Conservation (phyloP, 2,888 invertebrate genomes). For the Diloba caeruleocephala region DNA sequence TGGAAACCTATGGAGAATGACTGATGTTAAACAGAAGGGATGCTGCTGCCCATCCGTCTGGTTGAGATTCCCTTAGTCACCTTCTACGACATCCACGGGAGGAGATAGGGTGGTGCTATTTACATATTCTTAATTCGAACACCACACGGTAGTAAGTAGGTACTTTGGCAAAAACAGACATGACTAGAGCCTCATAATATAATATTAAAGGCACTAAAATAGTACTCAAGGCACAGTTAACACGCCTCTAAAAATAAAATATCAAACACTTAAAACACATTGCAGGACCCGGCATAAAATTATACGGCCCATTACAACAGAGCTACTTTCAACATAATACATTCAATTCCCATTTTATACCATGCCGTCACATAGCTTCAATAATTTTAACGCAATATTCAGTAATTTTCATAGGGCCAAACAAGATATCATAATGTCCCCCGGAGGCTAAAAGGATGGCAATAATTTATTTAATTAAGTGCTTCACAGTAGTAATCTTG, state of each 20-base stretch:
- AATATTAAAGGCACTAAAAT: constrained; percentile 9
- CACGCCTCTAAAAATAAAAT: constrained; percentile 30
- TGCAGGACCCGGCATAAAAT: constrained; percentile 33
- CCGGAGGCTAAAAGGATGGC: constrained; percentile 47
- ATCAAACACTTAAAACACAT: constrained; percentile 21
- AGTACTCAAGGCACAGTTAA: constrained; percentile 20
- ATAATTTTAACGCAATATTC: constrained; percentile 44
- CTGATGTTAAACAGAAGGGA: too few species aligned
- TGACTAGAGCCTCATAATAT: too few species aligned
- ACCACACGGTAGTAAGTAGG: too few species aligned
- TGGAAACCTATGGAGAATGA: too few species aligned
- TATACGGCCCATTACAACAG: constrained; percentile 25
- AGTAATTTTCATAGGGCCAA: constrained; percentile 34
- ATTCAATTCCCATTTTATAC: constrained; percentile 43
- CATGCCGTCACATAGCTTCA: constrained; percentile 33
- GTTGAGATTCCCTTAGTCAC: too few species aligned
- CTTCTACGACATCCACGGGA: too few species aligned
- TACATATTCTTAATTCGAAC: too few species aligned
- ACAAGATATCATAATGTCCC: constrained; percentile 38
- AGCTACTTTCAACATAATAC: constrained; percentile 13
- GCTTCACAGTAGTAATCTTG: constrained; percentile 55
- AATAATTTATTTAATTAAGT: constrained; percentile 61
- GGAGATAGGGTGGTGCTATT: too few species aligned
- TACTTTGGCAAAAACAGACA: too few species aligned
- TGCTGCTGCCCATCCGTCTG: too few species aligned